Conservation (phyloP, 2,888 invertebrate genomes). For the Enchytraeus crypticus region DNA sequence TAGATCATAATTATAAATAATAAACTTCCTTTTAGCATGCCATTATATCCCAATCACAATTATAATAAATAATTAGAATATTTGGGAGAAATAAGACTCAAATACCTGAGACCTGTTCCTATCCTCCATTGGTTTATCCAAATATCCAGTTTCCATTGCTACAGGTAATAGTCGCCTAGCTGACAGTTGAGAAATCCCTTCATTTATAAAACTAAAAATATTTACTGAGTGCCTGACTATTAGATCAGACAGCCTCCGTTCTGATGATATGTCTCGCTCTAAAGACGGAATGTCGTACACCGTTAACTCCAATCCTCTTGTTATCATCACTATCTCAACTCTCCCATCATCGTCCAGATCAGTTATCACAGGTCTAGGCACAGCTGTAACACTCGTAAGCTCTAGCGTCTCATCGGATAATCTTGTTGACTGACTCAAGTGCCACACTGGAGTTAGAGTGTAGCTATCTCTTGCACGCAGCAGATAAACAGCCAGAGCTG, state of each 20-base stretch:
- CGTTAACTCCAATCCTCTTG: conserved; percentile 35
- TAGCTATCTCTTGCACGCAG: conserved; percentile 38
- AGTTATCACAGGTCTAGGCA: conserved; percentile 37
- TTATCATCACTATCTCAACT: conserved; percentile 40
- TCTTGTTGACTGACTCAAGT: conserved; percentile 33
- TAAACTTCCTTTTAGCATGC: neutral
- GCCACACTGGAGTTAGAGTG: conserved; percentile 39
- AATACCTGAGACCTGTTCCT: too few species aligned
- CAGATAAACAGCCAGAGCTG: conserved; percentile 37
- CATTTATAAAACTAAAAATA: conserved; percentile 22
- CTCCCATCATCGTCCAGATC: conserved; percentile 43
- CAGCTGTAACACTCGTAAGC: neutral
- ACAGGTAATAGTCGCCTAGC: conserved; percentile 32
- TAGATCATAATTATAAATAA: neutral
- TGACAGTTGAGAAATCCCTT: too few species aligned
- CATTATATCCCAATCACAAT: neutral
- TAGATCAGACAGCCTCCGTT: conserved; percentile 34
- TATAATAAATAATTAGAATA: too few species aligned
- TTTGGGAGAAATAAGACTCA: too few species aligned
- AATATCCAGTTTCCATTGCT: conserved; percentile 36
- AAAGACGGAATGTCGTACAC: conserved; percentile 22
- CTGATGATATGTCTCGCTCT: neutral
- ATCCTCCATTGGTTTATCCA: conserved; percentile 29
- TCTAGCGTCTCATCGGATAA: conserved; percentile 33
- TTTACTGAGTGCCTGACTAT: conserved; percentile 33